Base-by-base conservation (phyloP, 2,888 invertebrate species). In the Meiosimyza platycephala region DNA sequence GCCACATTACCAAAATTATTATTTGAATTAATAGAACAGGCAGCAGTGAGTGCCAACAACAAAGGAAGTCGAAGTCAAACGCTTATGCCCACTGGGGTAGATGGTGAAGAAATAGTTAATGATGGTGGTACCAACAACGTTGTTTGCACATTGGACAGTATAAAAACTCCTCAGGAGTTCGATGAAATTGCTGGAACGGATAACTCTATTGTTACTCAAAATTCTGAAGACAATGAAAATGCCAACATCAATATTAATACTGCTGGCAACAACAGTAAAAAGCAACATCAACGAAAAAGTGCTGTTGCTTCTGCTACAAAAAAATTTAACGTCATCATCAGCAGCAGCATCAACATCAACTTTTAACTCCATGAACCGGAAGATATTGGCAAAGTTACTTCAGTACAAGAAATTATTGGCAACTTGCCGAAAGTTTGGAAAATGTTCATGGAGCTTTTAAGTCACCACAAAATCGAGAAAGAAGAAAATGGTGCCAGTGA, bases 371-470 rank as follows among this genome's bases (percentile, higher is more conserved):
- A 82, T 78, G 84, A 83, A 78, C 79, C 82, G 74, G 83, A 83
- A 82, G 82, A 83, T 82, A 82, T 84, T 80, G 81, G 79, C 68
- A 84, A 84, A 87, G 89, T 86, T 77, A 88, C 89, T 48, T 88
- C 89, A 71, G 90, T 92, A 47, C 90, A 92, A 86, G 93, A 93
- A 89, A 93, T 94, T 78, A 92, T 92, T 60, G 90, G 91, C 82
- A 93, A 93, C 84, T 88, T 94, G 77, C 93, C 93, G 51, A 92
- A 95, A 90, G 95, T 95, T 72, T 95, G 95, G 95, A 90, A 92
- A 82, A 93, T 95, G 51, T 88, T 95, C 59, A 92, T 93, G 83
- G 95, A 95, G 87, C 89, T 95, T 72, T 87, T 95, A 76, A 94
- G 94, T 82, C 94, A 95, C 85, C 94, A 95, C 87, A 88, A 89